Evolutionary conservation across 2,797 vertebrate genomes (phyloP), one percentile per base, ranked within the genome.

Genomic region (Fringilla coelebs): DNA sequence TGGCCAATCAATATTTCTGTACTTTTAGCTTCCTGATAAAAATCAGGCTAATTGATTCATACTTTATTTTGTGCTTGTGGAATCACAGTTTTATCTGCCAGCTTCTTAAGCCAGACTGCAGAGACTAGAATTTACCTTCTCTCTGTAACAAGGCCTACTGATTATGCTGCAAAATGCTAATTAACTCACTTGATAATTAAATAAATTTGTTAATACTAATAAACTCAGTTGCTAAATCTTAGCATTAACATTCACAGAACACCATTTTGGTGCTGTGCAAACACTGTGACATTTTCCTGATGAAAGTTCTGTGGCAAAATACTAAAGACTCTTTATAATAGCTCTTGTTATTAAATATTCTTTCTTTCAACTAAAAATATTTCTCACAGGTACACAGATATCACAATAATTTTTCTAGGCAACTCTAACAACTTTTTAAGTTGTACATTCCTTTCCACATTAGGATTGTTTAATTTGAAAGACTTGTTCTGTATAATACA

Each of bases 1-100:
- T 78, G 81, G 34, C 46, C 78, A 73, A 86, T 82, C 90, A 79
- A 36, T 86, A 25, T 82, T 94, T 92, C 78, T 94, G 60, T 82
- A 68, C 46, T 83, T 89, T 93, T 38, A 89, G 65, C 76, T 62
- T 62, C 81, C 20, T 79, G 65, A 71, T 63, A 66, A 96, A 97
- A 90, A 92, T 54, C 60, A 92, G 34, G 82, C 40, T 95, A 72
- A 95, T 93, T 48, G 29, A 76, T 89, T 92, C 24, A 72, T 90
- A 51, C 52, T 95, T 92, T 90, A 82, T 61, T 84, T 76, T 65
- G 22, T 3, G 3, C 1, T 0, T 79, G 18, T 78, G 10, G 45
- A 89, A 78, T 86, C 65, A 71, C 11, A 55, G 43, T 76, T 90
- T 80, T 77, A 65, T 70, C 62, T 88, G 22, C 17, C n/a, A 40